phyloP scores from a whole-genome alignment of 2,888 invertebrate genomes.

The Nebria salina region DNA sequence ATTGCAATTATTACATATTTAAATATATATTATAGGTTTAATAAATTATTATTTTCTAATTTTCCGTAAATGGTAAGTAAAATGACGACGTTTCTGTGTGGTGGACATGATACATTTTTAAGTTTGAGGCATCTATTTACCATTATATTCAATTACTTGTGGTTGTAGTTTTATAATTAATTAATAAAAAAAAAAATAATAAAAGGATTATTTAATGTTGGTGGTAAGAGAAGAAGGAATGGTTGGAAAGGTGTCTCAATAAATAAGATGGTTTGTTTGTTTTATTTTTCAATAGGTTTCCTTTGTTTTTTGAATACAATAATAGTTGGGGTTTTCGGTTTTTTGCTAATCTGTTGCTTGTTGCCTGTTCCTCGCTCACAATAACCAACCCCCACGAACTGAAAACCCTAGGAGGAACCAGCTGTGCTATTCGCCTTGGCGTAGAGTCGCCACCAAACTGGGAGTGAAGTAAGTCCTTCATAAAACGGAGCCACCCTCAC shows the following conservation, averaged over 20 bases:
- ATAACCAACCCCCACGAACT: conserved; percentile 44
- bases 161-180: background rate
- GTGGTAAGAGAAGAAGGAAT: too few species aligned
- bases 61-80: conserved; percentile 2
- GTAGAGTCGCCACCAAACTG: conserved; percentile 92
- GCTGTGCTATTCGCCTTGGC: conserved; percentile 92
- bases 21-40: background rate
- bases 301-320: conserved; percentile 10
- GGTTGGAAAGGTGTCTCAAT: too few species aligned
- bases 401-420: conserved; percentile 67
- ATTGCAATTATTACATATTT: too few species aligned
- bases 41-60: background rate
- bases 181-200: too few species aligned
- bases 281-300: background rate
- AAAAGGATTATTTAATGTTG: background rate
- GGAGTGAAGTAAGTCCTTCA: conserved; percentile 91
- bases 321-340: conserved; percentile 55
- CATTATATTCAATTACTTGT: background rate
- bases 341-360: conserved; percentile 64
- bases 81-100: conserved; percentile 19
- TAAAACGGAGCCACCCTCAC: conserved; percentile 19
- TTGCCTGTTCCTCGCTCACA: conserved; percentile 60
- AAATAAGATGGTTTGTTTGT: conserved; percentile 17
- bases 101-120: conserved; percentile 38
- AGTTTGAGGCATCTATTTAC: conserved; percentile 23